Conservation (phyloP, 2,113 vertebrate genomes). For the Neopipo cinnamomea region DNA sequence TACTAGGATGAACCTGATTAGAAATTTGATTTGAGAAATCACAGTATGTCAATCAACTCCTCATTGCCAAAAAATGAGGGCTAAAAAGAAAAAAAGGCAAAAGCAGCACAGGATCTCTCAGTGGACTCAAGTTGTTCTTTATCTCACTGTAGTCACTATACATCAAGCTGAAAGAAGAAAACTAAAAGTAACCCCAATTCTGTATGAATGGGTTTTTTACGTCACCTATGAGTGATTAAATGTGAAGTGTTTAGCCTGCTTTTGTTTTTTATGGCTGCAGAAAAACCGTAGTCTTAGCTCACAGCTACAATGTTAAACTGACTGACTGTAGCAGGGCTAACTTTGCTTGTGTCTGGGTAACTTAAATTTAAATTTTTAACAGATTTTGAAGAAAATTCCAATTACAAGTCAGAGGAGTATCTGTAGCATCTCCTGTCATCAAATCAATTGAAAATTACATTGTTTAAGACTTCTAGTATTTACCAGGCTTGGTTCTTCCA, state of each 20-base stretch:
- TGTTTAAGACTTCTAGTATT: neutral
- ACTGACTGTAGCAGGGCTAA: neutral
- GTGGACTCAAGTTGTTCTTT: neutral
- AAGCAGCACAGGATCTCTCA: neutral
- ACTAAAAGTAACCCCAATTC: neutral
- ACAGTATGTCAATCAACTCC: neutral
- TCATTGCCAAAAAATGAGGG: neutral
- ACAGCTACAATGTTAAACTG: neutral
- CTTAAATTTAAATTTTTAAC: neutral
- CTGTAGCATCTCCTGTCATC: neutral
- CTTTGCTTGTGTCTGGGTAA: neutral
- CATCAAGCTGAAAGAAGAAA: neutral
- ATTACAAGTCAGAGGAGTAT: neutral
- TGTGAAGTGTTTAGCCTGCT: neutral
- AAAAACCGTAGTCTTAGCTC: neutral
- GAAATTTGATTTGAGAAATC: neutral
- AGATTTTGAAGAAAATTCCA: neutral
- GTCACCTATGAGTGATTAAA: neutral
- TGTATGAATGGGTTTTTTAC: neutral
- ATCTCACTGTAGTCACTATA: neutral
- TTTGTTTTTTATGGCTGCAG: neutral
- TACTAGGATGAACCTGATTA: neutral
- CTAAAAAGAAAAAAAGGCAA: neutral
- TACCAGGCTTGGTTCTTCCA: neutral
- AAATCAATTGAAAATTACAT: neutral